phyloP scores from a whole-genome alignment of 2,113 vertebrate genomes.

The Corvus moneduloides region DNA sequence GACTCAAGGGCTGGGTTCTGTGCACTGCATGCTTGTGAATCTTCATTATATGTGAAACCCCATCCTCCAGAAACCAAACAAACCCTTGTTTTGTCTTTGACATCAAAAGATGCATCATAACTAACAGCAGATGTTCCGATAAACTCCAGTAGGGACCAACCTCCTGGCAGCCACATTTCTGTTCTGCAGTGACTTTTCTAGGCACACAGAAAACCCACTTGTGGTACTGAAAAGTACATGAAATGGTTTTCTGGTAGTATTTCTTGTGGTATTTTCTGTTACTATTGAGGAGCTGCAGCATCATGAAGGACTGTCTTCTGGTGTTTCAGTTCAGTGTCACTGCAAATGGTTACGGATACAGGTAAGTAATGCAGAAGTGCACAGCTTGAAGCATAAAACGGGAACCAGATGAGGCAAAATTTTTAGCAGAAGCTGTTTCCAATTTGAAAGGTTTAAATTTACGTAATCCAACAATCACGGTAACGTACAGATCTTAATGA shows the following conservation, averaged over 20 bases:
- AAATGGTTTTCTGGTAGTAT: background rate
- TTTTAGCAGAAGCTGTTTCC: background rate
- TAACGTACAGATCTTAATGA: background rate
- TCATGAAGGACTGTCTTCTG: background rate
- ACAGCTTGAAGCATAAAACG: background rate
- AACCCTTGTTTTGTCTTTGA: slow-evolving; percentile 43
- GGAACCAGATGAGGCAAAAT: background rate
- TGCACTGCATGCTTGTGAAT: slow-evolving; percentile 11
- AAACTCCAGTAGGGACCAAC: background rate
- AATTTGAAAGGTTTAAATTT: background rate
- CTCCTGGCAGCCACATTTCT: slow-evolving; percentile 11
- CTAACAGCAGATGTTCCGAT: slow-evolving; percentile 11
- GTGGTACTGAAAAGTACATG: background rate
- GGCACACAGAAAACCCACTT: background rate
- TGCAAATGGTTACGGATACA: background rate
- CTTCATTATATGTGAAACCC: background rate
- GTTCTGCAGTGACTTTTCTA: background rate
- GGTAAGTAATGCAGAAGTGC: background rate
- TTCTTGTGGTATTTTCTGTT: background rate
- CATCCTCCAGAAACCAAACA: slow-evolving; percentile 25
- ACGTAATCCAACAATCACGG: background rate
- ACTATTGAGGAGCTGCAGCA: background rate
- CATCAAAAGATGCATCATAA: slow-evolving; percentile 42
- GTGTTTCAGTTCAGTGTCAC: background rate
- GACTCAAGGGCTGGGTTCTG: background rate